Conservation (phyloP, 92 coral and sea anemone genomes). For the Muricea muricata region DNA sequence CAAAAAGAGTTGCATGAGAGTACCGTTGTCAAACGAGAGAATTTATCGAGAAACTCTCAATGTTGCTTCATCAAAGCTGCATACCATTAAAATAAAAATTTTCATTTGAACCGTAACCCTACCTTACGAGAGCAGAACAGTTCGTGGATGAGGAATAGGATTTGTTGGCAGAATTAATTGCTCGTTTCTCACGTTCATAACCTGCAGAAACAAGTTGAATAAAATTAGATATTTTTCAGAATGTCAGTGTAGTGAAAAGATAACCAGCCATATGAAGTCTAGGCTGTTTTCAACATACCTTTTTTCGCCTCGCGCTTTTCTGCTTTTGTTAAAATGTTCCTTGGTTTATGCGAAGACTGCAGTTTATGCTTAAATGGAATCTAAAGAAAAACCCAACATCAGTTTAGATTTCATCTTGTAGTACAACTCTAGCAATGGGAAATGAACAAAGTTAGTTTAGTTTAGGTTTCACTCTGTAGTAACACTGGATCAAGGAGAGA, state of each 20-base stretch:
- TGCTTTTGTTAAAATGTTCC: constrained; percentile 77
- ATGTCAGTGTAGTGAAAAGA: neutral
- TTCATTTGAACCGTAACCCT: neutral
- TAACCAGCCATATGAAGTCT: too few species aligned
- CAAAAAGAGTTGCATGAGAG: too few species aligned
- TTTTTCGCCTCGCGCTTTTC: constrained; percentile 93
- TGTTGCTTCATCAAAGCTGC: too few species aligned
- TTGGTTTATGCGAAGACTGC: constrained; percentile 72
- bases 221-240: too few species aligned
- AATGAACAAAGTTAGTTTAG: too few species aligned
- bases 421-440: neutral
- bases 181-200: constrained; percentile 46
- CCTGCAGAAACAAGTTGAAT: constrained; percentile 1
- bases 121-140: constrained; percentile 12
- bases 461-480: too few species aligned
- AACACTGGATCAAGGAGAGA: too few species aligned
- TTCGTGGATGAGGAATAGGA: neutral
- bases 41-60: too few species aligned
- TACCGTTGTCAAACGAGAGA: too few species aligned
- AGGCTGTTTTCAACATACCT: constrained; percentile 54
- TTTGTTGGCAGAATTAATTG: constrained; percentile 32
- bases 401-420: neutral
- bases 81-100: too few species aligned
- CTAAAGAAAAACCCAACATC: constrained; percentile 43
- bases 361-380: constrained; percentile 93